Percentiles rank a stretch among this genome's conserved stretches.
These are phyloP conservation scores for Caiman crocodilus DNA, from an alignment of 2,797 vertebrate species.

Conservation along the genomic window DNA sequence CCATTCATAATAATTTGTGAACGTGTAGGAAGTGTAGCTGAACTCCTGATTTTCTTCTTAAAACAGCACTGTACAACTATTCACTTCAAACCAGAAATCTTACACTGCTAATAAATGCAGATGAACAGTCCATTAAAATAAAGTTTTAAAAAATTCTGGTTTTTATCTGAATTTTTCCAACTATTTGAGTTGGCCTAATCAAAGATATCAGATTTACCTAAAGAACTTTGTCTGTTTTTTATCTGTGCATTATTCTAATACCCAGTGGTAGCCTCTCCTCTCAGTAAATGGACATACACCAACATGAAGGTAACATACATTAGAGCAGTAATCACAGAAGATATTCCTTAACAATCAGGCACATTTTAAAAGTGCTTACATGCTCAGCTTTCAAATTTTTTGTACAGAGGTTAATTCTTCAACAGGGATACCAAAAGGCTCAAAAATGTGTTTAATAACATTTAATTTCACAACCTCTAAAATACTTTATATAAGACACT, in stretches of 20 bases:
- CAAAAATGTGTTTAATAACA: not conserved
- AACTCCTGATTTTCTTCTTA: rapidly evolving
- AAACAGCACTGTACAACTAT: not conserved
- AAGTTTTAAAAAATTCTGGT: no score
- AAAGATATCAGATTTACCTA: no score
- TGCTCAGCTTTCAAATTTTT: rapidly evolving
- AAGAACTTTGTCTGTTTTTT: no score
- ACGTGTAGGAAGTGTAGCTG: rapidly evolving
- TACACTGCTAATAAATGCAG: not conserved
- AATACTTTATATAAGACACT: not conserved
- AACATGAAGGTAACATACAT: not conserved
- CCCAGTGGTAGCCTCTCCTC: not conserved
- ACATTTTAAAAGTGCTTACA: not conserved
- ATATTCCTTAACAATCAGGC: not conserved
- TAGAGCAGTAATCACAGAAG: not conserved
- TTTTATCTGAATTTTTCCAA: no score
- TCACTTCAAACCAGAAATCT: not conserved
- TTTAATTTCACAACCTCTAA: not conserved
- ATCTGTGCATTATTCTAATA: not conserved
- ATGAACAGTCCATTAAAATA: not conserved
- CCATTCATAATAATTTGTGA: not conserved
- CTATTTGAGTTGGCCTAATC: no score
- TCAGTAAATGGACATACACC: not conserved
- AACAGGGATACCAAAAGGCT: not conserved
- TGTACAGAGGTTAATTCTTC: slow-evolving; percentile 17